phyloP scores from a whole-genome alignment of 1,140 invertebrate genomes.

The Pseudobourletiella spinata region DNA sequence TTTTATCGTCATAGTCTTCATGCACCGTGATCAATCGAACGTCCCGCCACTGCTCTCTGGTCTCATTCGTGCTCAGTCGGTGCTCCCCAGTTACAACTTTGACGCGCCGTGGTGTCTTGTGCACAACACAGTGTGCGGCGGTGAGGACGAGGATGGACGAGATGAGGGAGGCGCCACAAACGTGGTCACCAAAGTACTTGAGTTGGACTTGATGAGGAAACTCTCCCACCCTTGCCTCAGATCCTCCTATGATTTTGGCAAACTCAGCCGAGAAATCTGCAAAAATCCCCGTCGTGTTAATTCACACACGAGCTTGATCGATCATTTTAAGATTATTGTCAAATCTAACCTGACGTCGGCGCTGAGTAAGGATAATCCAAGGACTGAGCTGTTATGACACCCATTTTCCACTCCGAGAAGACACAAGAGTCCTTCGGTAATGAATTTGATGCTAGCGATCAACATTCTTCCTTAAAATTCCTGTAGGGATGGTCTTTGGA shows the following conservation, averaged over 20 bases:
- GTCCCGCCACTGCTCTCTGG: conserved; percentile 1
- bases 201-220: conserved; percentile 14
- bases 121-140: conserved; percentile 10
- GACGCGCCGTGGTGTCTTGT: background rate
- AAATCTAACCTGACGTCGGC: no score
- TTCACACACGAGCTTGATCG: no score
- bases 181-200: conserved; percentile 1
- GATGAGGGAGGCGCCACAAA: conserved; percentile 17
- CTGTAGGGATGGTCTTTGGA: no score
- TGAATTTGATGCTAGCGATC: no score
- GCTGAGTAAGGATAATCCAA: no score
- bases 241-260: conserved; percentile 16
- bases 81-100: background rate
- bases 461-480: no score
- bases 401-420: no score
- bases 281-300: no score
- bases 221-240: background rate
- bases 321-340: no score
- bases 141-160: conserved; percentile 10
- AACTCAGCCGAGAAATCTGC: no score
- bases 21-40: conserved; percentile 2
- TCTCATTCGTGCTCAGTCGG: background rate
- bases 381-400: no score
- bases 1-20: conserved; percentile 13
- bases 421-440: no score